These are phyloP conservation scores for Exephanes ischioxanthus DNA, from an alignment of 2,888 invertebrate genomes.

Conservation along the genomic window DNA sequence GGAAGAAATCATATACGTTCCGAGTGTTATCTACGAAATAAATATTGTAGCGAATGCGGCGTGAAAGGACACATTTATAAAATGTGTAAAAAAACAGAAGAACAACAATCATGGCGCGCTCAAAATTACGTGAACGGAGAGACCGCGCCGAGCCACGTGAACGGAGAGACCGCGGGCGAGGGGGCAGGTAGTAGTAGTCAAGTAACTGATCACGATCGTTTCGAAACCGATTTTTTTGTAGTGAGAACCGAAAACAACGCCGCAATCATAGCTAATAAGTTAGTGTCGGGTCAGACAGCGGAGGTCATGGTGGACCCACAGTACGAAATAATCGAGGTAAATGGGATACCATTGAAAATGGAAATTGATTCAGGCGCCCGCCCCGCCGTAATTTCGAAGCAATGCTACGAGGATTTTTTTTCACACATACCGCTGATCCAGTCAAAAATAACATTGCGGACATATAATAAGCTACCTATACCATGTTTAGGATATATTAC, in stretches of 20 bases:
- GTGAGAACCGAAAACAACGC: no score
- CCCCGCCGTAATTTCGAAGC: conserved; percentile 37
- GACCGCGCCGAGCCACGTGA: no score
- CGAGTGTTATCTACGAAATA: conserved; percentile 27
- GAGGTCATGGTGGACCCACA: conserved; percentile 5
- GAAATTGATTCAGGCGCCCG: conserved; percentile 53
- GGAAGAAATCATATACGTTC: conserved; percentile 18
- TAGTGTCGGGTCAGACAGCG: neutral
- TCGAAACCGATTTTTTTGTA: neutral
- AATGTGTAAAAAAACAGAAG: conserved; percentile 5
- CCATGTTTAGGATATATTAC: conserved; percentile 30
- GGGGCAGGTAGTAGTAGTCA: neutral
- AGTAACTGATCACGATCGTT: neutral
- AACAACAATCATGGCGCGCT: neutral
- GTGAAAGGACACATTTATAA: conserved; percentile 43
- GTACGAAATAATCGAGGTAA: conserved; percentile 28
- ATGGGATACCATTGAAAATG: conserved; percentile 41
- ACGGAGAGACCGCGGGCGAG: neutral
- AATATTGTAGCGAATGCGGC: conserved; percentile 51
- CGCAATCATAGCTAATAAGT: no score
- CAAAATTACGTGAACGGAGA: no score
- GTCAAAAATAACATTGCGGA: conserved; percentile 20
- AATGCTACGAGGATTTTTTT: conserved; percentile 46
- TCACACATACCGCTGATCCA: neutral
- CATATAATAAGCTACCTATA: conserved; percentile 45